Base-by-base conservation (phyloP, 2,113 vertebrate genomes). In the Pyxicephalus adspersus region DNA sequence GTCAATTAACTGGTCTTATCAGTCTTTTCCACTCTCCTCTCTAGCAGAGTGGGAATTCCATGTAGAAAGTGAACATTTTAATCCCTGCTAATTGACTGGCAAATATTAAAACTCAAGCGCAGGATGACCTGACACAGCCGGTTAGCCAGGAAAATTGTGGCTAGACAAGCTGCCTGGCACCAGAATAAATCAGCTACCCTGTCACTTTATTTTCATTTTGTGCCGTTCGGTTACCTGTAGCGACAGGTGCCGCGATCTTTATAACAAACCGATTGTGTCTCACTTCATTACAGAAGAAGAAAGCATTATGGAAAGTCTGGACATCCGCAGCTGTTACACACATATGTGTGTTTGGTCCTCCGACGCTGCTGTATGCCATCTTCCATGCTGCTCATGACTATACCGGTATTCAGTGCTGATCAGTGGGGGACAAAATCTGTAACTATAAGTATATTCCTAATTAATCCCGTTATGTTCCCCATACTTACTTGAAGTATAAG, bases 11-110 rank as follows among this genome's bases (percentile, higher is more conserved):
- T 31, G 70, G 26, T 58, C 26, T 58, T 57, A 73, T 73, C 52
- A 22, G 28, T 58, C 29, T 58, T 73, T 73, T 58, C 54, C 50
- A 73, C 34, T 26, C 70, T 54, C 68, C 51, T 50, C 68, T 15
- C 3, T 20, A 26, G n/a, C 45, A 0, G 45, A 28, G 60, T 64
- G 22, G 16, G 38, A 64, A 76, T 51, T 76, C 20, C 74, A 51
- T 76, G 23, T 23, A 51, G 34, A 29, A 38, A 16, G 63, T 18
- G 50, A 65, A 77, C 64, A 26, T 54, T 78, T 9, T 78, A 67
- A 78, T 78, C 63, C 63, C 19, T 25, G 25, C 26, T 67, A 78
- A 78, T 67, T 38, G 52, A 67, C 76, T 55, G 76, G 64, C 64
- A 67, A 57, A 78, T 78, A 78, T 65, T 45, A 65, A n/a, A 54